Conservation (phyloP, 2,113 vertebrate species). For the Eretmochelys imbricata region DNA sequence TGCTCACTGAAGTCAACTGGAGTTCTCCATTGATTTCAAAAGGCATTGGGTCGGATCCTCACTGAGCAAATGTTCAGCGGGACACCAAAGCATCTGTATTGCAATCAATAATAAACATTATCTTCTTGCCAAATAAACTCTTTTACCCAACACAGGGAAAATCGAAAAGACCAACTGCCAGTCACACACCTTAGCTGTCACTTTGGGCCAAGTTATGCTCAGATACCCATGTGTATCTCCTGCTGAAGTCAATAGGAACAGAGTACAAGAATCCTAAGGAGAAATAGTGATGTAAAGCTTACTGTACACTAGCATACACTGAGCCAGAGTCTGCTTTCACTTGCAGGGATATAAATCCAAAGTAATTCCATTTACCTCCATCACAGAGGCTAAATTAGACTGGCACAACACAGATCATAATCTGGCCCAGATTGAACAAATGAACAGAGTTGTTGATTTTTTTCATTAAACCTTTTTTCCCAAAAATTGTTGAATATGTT, state of each 20-base stretch:
- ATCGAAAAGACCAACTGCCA: not conserved
- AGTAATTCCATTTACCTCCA: not conserved
- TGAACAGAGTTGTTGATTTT: not conserved
- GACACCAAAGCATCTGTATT: not conserved
- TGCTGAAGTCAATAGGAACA: constrained; percentile 31
- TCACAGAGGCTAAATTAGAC: not conserved
- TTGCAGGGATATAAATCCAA: not conserved
- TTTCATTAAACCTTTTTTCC: constrained; percentile 1
- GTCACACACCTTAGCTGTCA: not conserved
- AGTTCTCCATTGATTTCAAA: not conserved
- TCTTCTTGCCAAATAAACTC: not conserved
- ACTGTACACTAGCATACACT: not conserved
- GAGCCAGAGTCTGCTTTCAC: constrained; percentile 9
- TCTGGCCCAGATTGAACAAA: not conserved
- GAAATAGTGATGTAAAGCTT: not conserved
- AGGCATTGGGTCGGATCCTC: not conserved
- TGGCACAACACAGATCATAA: not conserved
- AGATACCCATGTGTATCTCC: not conserved
- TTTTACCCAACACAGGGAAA: not conserved
- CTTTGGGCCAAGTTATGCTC: not conserved
- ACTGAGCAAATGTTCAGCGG: not conserved
- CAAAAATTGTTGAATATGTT: constrained; percentile 31
- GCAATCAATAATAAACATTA: constrained; percentile 10
- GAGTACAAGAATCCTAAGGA: not conserved
- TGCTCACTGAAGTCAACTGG: not conserved